These are phyloP conservation scores for Xiphophorus hellerii DNA, from an alignment of 2,113 vertebrate genomes.

Conservation along the genomic window DNA sequence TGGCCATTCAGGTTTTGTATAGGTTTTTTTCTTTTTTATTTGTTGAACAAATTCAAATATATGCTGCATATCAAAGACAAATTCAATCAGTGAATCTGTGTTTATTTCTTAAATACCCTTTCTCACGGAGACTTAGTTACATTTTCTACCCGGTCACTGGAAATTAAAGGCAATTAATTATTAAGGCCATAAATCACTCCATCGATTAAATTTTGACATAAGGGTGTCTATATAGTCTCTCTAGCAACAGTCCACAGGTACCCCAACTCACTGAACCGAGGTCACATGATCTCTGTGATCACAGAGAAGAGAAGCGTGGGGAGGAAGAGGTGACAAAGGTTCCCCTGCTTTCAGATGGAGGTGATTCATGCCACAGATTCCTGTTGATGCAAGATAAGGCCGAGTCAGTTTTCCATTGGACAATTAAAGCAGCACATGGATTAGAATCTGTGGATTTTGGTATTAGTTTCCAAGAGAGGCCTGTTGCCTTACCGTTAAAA, in stretches of 20 bases:
- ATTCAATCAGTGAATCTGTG: too few species aligned
- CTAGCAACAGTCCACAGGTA: constrained; percentile 75
- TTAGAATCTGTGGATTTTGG: constrained; percentile 42
- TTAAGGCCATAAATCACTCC: too few species aligned
- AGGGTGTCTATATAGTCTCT: too few species aligned
- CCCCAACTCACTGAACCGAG: constrained; percentile 38
- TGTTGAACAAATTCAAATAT: too few species aligned
- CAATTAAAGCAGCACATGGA: constrained; percentile 25
- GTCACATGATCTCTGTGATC: constrained; percentile 58
- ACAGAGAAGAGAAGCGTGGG: constrained; percentile 27
- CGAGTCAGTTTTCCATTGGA: constrained; percentile 37
- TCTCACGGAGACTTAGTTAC: too few species aligned
- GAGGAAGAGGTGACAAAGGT: constrained; percentile 13
- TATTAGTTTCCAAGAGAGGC: constrained; percentile 35
- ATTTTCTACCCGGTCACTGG: too few species aligned
- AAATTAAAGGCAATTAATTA: too few species aligned
- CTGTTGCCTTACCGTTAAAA: constrained; percentile 17
- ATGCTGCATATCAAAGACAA: too few species aligned
- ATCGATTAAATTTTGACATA: too few species aligned
- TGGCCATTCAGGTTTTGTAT: too few species aligned
- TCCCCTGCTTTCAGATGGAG: constrained; percentile 11
- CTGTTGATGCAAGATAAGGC: constrained; percentile 39
- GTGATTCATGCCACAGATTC: constrained; percentile 36
- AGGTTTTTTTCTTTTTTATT: too few species aligned
- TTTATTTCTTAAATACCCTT: too few species aligned